Evolutionary conservation across 2,888 invertebrate species (phyloP), one percentile per base, ranked within the genome.

Genomic region (Anorthoa munda): DNA sequence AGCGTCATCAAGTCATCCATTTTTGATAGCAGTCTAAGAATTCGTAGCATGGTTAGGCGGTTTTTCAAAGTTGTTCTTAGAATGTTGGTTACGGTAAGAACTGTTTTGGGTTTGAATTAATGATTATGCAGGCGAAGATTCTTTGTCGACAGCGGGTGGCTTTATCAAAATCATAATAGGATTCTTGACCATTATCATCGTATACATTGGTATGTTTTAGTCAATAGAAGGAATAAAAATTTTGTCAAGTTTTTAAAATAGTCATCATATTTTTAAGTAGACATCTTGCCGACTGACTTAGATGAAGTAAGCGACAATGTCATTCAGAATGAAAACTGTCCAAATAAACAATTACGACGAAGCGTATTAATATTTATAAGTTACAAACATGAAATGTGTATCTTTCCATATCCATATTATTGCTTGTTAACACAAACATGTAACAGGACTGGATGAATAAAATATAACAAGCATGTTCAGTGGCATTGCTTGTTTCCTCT

Each of bases 371-470:
- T 79, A 69, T 60, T 68, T 63, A 79, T 56, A 21, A 31, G 50
- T 67, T n/a, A 65, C 45, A 69, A 61, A 55, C 45, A 56, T 31
- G n/a, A n/a, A n/a, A n/a, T n/a, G n/a, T 46, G 63, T 45, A 60
- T 65, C 26, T 61, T 51, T 53, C 31, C 45, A 56, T 55, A 15
- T 67, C 46, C 50, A 13, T 81, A 31, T 61, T 77, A 77, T 82
- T 72, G 72, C 79, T 79, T 67, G 67, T 61, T 82, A 78, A 56
- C 17, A 53, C 61, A 59, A 71, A 72, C 81, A 53, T 45, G 26
- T 70, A 60, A 63, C 63, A 83, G 56, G 46, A 64, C 50, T 64
- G 67, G 58, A 58, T 70, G 69, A 82, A 81, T 81, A 82, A 73
- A 82, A 81, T 66, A 81, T 67, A 66, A 72, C 59, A 72, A 53